Evolutionary conservation across 2,797 vertebrate species (phyloP), one percentile per base, ranked within the genome.

Genomic region (Anguilla pacifica): DNA sequence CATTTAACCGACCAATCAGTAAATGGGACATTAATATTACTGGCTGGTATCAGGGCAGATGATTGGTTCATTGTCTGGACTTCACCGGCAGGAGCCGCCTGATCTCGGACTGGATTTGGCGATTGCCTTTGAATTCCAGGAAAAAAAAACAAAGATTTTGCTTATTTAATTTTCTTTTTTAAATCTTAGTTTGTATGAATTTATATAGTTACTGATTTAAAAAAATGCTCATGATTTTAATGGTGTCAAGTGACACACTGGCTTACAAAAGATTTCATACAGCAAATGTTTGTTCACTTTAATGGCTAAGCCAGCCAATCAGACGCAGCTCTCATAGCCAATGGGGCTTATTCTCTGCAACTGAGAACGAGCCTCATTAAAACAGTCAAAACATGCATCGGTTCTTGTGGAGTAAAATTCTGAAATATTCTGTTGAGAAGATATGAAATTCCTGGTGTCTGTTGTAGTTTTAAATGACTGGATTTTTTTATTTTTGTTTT

Each of bases 121-220:
- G 91, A 89, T 89, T 91, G 92, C 91, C 91, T 95, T 94, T 91
- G 92, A 91, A 92, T 93, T 92, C 88, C 88, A 93, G 77, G 82
- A n/a, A 88, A 72, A 87, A 9, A 31, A 77, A 19, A 19, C 88
- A 87, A 89, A 85, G 92, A 70, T 93, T 90, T 87, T 92, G 86
- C 88, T 92, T 67, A 67, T 67, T 92, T 70, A 81, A 43, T 94
- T 94, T 95, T 95, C 95, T 95, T 94, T 95, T 93, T 88, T 91
- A 92, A 89, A 93, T 92, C 88, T 96, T 91, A 87, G 91, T 96
- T 96, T 96, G 91, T 96, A 96, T 96, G 92, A 92, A 93, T 96
- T 96, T 96, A 25, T 95, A 95, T 92, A 92, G 90, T 64, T 93
- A 88, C 93, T 94, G 93, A 91, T 93, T 39, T 39, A 39, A 39